Evolutionary conservation across 1,140 invertebrate genomes (phyloP).

Genomic region (Stenopsyche tienmushanensis): DNA sequence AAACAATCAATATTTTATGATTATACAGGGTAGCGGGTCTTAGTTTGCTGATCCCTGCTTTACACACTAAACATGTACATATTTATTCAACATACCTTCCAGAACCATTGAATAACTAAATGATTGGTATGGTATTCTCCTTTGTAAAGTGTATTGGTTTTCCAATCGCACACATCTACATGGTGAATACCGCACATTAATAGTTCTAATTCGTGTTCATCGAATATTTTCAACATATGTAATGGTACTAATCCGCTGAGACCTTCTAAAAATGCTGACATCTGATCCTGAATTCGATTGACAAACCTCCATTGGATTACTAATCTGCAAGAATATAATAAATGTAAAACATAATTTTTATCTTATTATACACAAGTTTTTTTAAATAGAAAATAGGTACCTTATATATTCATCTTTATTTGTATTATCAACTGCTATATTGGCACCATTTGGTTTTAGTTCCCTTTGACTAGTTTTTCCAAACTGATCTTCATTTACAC

Average conservation of each 20-base stretch:
- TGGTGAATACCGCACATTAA: conserved; percentile 98
- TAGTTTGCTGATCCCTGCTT: too few relatives aligned
- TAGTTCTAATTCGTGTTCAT: conserved; percentile 96
- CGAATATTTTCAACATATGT: conserved; percentile 93
- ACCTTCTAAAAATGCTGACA: conserved; percentile 94
- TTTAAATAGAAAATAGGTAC: too few relatives aligned
- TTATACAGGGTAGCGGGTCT: too few relatives aligned
- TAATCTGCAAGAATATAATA: conserved; percentile 59
- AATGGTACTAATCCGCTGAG: conserved; percentile 91
- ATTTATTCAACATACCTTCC: conserved; percentile 90
- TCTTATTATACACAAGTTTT: not conserved
- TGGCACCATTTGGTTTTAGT: conserved; percentile 86
- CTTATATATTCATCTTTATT: conserved; percentile 98
- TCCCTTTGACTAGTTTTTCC: conserved; percentile 92
- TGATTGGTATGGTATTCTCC: conserved; percentile 98
- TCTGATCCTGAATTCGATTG: conserved; percentile 90
- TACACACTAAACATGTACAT: too few relatives aligned
- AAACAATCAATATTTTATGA: too few relatives aligned
- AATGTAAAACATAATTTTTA: not conserved
- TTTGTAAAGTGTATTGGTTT: conserved; percentile 95
- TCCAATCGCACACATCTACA: conserved; percentile 99
- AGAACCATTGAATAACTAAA: conserved; percentile 96
- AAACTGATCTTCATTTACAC: conserved; percentile 94
- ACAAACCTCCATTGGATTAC: conserved; percentile 98
- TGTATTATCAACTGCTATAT: conserved; percentile 87